Base-by-base conservation (phyloP, 2,888 invertebrate genomes). In the Dyspetes luteomarginatus region DNA sequence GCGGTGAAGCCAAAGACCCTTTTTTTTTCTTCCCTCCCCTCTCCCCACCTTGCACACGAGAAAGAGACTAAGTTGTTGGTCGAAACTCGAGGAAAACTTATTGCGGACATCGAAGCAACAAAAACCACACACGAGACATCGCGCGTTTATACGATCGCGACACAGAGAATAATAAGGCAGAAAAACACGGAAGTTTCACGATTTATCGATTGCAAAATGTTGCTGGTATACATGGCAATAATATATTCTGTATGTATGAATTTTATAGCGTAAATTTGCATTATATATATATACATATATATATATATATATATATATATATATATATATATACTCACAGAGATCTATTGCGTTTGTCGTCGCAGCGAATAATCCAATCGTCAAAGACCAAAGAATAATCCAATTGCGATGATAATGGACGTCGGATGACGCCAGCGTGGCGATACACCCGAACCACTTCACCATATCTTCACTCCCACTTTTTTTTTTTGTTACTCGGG, bases 291-390 rank as follows among this genome's bases (percentile, higher is more conserved):
- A n/a, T n/a, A n/a, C n/a, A n/a, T n/a, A n/a, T n/a, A n/a, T n/a
- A n/a, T n/a, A n/a, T n/a, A n/a, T n/a, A n/a, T n/a, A n/a, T n/a
- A n/a, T n/a, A n/a, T n/a, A n/a, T n/a, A n/a, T n/a, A n/a, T n/a
- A n/a, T n/a, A n/a, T n/a, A n/a, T n/a, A n/a, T n/a, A n/a, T n/a
- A 48, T 81, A 89, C 89, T 91, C 78, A 91, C 91, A 90, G 78
- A 91, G 89, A 87, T 91, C 91, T 82, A 91, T 87, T 86, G 87
- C 89, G 81, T 78, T 81, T 68, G 86, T 83, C 71, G 86, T 85
- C 74, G 87, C 81, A 43, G 79, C 78, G 56, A 86, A 78, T 64
- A 76, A 65, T 41, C 77, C 78, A 58, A 86, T 81, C 50, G 82
- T 69, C 79, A 85, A 82, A 78, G 86, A 73, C 82, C 86, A 75